These are phyloP conservation scores for Boloria euphrosyne DNA, from an alignment of 2,888 invertebrate genomes.

Conservation along the genomic window DNA sequence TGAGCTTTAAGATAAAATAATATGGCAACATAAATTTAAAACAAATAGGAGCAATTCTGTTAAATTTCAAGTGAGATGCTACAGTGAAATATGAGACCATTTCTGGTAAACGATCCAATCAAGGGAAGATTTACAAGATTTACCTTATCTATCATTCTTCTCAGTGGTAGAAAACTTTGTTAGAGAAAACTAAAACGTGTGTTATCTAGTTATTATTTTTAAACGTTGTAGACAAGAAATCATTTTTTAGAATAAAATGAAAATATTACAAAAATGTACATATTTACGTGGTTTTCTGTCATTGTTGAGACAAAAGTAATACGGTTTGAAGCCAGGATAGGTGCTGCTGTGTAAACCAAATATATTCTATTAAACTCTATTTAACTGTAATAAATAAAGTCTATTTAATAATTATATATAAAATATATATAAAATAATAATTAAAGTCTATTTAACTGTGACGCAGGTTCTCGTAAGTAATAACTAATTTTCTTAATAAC, in stretches of 20 bases:
- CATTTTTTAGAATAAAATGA: too few species aligned
- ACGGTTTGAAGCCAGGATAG: background rate
- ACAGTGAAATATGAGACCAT: slow-evolving; percentile 76
- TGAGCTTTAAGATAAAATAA: background rate
- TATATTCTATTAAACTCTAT: too few species aligned
- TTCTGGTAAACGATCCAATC: slow-evolving; percentile 76
- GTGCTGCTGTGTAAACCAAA: background rate
- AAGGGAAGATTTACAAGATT: slow-evolving; percentile 71
- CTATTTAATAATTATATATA: too few species aligned
- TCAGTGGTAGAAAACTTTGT: slow-evolving; percentile 1
- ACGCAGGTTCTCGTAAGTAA: slow-evolving; percentile 1
- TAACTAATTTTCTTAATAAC: slow-evolving; percentile 18
- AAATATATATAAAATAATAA: too few species aligned
- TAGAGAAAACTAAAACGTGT: background rate
- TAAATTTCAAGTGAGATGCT: slow-evolving; percentile 65
- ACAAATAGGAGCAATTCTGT: slow-evolving; percentile 70
- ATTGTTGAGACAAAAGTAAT: too few species aligned
- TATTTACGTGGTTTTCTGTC: too few species aligned
- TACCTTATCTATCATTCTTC: slow-evolving; percentile 43
- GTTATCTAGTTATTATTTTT: too few species aligned
- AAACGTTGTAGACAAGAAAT: too few species aligned
- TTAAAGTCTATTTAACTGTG: background rate
- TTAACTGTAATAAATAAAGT: too few species aligned
- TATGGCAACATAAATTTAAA: slow-evolving; percentile 36
- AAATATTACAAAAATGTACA: too few species aligned